Percentiles rank a stretch among this genome's conserved stretches.
Evolutionary conservation across 2,888 invertebrate genomes (phyloP).

Genomic region (Catocala nupta): DNA sequence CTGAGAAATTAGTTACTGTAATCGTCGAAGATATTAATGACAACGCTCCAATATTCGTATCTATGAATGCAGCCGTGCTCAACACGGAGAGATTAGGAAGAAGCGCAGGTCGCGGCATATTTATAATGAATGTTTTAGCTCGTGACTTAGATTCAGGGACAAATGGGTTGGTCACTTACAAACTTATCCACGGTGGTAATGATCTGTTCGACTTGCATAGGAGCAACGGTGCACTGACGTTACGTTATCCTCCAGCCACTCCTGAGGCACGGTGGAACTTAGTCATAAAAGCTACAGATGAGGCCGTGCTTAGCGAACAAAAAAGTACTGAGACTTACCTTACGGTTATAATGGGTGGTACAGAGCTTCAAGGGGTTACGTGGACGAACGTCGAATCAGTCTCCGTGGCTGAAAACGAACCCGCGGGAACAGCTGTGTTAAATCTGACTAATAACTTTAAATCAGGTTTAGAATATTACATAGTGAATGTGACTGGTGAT

Average conservation of each 20-base stretch:
- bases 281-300: constrained; percentile 96
- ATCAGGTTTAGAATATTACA: constrained; percentile 94
- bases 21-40: constrained; percentile 98
- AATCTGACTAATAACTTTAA: constrained; percentile 92
- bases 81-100: constrained; percentile 85
- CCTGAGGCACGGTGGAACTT: constrained; percentile 93
- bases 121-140: constrained; percentile 93
- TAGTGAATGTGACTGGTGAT: constrained; percentile 93
- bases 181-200: constrained; percentile 92
- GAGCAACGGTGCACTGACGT: constrained; percentile 91
- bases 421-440: constrained; percentile 94
- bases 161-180: constrained; percentile 97
- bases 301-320: constrained; percentile 95
- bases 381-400: constrained; percentile 91
- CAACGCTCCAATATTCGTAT: constrained; percentile 96
- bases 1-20: constrained; percentile 96
- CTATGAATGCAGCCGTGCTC: constrained; percentile 96
- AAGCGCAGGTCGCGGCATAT: constrained; percentile 86
- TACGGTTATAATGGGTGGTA: constrained; percentile 92
- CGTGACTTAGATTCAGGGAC: constrained; percentile 96
- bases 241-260: constrained; percentile 87
- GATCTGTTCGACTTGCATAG: constrained; percentile 94
- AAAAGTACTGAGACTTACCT: constrained; percentile 95
- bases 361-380: constrained; percentile 86
- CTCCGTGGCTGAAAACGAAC: constrained; percentile 96